phyloP scores from a whole-genome alignment of 2,797 vertebrate species.

The Melopsittacus undulatus region DNA sequence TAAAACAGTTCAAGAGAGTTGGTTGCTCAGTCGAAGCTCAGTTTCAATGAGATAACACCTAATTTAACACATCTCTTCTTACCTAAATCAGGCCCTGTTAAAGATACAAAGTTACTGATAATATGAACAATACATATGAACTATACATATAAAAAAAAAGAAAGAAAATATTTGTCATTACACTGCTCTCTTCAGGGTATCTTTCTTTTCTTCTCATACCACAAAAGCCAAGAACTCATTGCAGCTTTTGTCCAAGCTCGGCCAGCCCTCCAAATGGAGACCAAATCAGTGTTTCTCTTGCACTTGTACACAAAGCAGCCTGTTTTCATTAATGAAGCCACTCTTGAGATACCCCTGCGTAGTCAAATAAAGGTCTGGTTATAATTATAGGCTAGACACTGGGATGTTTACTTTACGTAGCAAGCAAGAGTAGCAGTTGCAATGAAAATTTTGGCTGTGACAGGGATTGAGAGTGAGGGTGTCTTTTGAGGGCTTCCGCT shows the following conservation, averaged over 20 bases:
- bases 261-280: neutral
- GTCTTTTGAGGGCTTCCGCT: neutral
- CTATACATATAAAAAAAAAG: neutral
- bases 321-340: slow-evolving; percentile 45
- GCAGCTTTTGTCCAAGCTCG: neutral
- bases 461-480: neutral
- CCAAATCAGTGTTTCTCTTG: slow-evolving; percentile 5
- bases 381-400: neutral
- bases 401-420: neutral
- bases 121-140: neutral
- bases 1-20: neutral
- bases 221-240: neutral
- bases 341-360: slow-evolving; percentile 25
- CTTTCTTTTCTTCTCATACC: neutral
- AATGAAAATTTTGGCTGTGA: neutral
- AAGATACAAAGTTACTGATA: neutral
- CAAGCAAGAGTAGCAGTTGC: neutral
- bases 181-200: neutral
- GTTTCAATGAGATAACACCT: neutral
- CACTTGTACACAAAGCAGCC: slow-evolving; percentile 34
- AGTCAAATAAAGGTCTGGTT: slow-evolving; percentile 36
- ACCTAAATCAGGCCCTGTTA: neutral
- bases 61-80: neutral
- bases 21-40: accelerated
- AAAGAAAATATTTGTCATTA: neutral